phyloP scores from a whole-genome alignment of 2,888 invertebrate genomes.

The Cephalotes varians region DNA sequence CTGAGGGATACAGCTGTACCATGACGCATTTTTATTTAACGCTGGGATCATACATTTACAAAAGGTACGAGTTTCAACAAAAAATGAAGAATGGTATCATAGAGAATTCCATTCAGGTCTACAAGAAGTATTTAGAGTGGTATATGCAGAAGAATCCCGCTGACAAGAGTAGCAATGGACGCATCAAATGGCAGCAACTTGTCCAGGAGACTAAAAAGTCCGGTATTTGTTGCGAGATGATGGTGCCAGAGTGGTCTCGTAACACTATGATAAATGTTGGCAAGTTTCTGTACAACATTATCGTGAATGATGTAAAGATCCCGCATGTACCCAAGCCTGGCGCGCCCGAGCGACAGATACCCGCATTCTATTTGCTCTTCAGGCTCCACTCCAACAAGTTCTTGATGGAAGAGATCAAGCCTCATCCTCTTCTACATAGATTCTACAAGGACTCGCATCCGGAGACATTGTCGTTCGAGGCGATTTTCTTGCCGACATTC shows the following conservation, averaged over 20 bases:
- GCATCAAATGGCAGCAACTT: conserved; percentile 92
- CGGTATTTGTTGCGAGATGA: conserved; percentile 85
- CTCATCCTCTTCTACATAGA: conserved; percentile 92
- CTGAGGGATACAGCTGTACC: conserved; percentile 92
- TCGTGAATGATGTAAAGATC: conserved; percentile 94
- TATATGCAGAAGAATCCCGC: conserved; percentile 84
- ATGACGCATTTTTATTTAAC: conserved; percentile 89
- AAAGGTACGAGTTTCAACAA: conserved; percentile 87
- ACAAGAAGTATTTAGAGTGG: conserved; percentile 89
- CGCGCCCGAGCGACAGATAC: conserved; percentile 85
- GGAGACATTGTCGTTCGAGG: conserved; percentile 91
- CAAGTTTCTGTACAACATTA: conserved; percentile 94
- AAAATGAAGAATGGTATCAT: conserved; percentile 90
- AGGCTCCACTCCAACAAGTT: conserved; percentile 88
- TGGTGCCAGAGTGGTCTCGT: conserved; percentile 89
- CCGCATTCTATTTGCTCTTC: conserved; percentile 93
- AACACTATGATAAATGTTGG: conserved; percentile 90
- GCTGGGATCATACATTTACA: conserved; percentile 87
- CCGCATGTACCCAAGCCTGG: conserved; percentile 85
- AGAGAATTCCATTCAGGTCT: conserved; percentile 89
- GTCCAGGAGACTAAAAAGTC: conserved; percentile 85
- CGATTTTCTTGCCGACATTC: conserved; percentile 91
- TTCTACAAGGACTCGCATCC: conserved; percentile 90
- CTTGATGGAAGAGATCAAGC: conserved; percentile 91
- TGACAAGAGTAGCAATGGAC: conserved; percentile 86